Evolutionary conservation across 1,140 invertebrate genomes (phyloP).

Genomic region (Dreissena rostriformis): DNA sequence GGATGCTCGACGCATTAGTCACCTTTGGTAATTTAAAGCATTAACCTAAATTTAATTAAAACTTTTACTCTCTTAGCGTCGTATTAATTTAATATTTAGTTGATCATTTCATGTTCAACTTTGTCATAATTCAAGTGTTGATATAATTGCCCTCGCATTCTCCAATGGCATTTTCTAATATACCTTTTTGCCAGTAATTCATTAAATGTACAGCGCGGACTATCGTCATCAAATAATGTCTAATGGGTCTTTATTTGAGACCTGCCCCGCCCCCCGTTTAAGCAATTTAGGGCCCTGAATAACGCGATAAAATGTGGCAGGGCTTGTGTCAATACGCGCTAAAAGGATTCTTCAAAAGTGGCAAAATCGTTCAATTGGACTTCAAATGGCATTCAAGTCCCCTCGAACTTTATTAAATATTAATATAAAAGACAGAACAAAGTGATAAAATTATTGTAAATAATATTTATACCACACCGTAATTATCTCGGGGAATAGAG

Average conservation of each 20-base stretch:
- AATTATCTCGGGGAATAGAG: neutral
- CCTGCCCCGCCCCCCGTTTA: neutral
- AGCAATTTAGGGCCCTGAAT: neutral
- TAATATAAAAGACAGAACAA: conserved; percentile 28
- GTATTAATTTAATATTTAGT: no score
- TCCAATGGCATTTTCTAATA: conserved; percentile 1
- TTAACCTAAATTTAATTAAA: no score
- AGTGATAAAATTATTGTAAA: conserved; percentile 28
- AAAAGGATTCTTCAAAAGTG: conserved; percentile 19
- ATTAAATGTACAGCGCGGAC: neutral
- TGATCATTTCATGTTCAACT: no score
- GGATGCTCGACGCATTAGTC: no score
- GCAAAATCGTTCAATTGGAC: conserved; percentile 28
- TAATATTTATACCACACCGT: neutral
- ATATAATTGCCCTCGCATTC: neutral
- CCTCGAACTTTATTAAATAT: conserved; percentile 53
- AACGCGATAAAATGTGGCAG: neutral
- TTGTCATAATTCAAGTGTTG: neutral
- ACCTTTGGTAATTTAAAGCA: no score
- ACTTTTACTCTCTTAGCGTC: no score
- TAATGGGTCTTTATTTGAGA: neutral
- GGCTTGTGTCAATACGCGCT: neutral
- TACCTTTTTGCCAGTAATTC: neutral
- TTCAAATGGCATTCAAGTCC: conserved; percentile 31
- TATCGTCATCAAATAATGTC: conserved; percentile 2